Evolutionary conservation across 2,888 invertebrate genomes (phyloP), one percentile per base, ranked within the genome.

Genomic region (Hesperia comma): DNA sequence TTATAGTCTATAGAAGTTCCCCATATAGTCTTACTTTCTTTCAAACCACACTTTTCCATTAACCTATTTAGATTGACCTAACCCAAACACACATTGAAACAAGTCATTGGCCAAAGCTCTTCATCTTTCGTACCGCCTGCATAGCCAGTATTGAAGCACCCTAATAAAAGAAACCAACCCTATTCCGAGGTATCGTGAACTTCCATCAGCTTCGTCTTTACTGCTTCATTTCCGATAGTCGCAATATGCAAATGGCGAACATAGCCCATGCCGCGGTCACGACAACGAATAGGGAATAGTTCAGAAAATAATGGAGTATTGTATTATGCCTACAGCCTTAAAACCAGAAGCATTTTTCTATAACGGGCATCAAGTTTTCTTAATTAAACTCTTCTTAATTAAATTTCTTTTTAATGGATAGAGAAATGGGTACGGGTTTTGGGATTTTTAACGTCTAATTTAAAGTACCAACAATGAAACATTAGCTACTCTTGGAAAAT

Each of bases 181-280:
- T 53, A 40, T 55, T 40, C 40, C 41, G 17, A 53, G 51, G 64
- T 64, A 64, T 64, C 58, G 58, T 15, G 15, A 15, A 33, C 56
- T 40, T 32, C 40, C 64, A 41, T 53, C 57, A 58, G 53, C 53
- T 40, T 51, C 57, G 63, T 63, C 64, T 64, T 63, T 64, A 64
- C 57, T 64, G 41, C 57, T 64, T 64, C 64, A 64, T 64, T 64
- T 64, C 64, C 64, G 58, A 64, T 53, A 64, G 51, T 64, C 64
- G 58, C 64, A 58, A 64, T 64, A 64, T 64, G 64, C 64, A 64
- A 64, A 64, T 64, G 41, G 58, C 41, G 32, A 14, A 32, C 43
- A 41, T 57, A 57, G 57, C 40, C 57, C 41, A 17, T 17, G 58
- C 53, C 64, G 53, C 58, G 64, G 64, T 64, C 53, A 33, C n/a